Conservation (phyloP, 2,113 vertebrate species). For the Eclectus roratus region DNA sequence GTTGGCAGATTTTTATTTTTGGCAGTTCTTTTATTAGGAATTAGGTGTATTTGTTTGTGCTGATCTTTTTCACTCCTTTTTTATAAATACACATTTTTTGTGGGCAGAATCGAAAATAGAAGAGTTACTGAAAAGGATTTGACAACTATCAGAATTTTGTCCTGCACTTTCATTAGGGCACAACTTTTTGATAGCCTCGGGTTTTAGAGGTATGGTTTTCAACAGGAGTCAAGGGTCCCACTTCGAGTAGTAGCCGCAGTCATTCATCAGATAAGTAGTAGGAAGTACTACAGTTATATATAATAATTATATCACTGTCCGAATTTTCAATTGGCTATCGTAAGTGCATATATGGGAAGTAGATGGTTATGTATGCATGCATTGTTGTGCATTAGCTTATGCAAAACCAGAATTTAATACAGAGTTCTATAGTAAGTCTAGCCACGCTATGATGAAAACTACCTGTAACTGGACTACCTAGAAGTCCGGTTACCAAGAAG, state of each 20-base stretch:
- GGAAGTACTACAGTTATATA: neutral
- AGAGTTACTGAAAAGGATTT: neutral
- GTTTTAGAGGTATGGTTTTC: neutral
- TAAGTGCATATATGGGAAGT: neutral
- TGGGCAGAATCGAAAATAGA: neutral
- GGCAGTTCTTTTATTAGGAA: neutral
- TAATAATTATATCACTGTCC: neutral
- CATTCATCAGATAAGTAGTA: neutral
- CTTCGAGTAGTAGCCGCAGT: neutral
- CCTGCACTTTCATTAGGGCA: neutral
- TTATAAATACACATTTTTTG: slow-evolving; percentile 32
- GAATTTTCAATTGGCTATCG: neutral
- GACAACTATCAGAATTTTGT: neutral
- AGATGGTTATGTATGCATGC: rapidly evolving
- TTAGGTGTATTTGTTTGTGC: neutral
- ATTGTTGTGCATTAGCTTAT: neutral
- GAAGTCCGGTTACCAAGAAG: neutral
- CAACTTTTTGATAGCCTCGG: neutral
- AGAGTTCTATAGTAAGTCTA: neutral
- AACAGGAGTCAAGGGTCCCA: neutral
- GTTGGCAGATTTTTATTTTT: neutral
- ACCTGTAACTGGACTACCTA: neutral
- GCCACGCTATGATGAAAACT: neutral
- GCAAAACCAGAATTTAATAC: neutral
- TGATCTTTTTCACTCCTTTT: neutral